Evolutionary conservation across 2,797 vertebrate genomes (phyloP).

Genomic region (Pelodytes ibericus): DNA sequence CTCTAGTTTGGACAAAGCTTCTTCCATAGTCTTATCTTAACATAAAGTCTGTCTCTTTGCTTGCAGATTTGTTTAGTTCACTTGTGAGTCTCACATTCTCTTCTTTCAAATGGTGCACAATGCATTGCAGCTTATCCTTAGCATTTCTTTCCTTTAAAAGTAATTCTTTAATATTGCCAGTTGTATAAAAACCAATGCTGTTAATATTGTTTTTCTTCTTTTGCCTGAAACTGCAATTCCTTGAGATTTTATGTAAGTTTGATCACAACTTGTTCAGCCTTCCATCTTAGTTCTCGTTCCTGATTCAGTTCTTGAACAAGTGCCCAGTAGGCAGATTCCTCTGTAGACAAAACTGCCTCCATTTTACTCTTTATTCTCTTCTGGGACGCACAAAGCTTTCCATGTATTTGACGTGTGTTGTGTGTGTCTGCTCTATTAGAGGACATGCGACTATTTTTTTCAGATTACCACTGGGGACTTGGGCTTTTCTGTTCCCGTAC

Average conservation of each 20-base stretch:
- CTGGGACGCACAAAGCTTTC: slow-evolving; percentile 59
- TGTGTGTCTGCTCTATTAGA: slow-evolving; percentile 52
- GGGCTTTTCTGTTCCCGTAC: slow-evolving; percentile 67
- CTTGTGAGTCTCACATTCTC: slow-evolving; percentile 76
- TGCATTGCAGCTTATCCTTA: slow-evolving; percentile 77
- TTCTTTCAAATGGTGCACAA: slow-evolving; percentile 79
- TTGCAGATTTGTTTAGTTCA: slow-evolving; percentile 78
- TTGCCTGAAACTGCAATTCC: slow-evolving; percentile 79
- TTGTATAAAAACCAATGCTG: slow-evolving; percentile 86
- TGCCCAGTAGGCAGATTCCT: slow-evolving; percentile 85
- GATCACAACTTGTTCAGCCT: slow-evolving; percentile 89
- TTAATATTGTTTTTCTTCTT: slow-evolving; percentile 87
- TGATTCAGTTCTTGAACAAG: slow-evolving; percentile 92
- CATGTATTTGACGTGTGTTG: slow-evolving; percentile 60
- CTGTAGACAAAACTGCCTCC: slow-evolving; percentile 61
- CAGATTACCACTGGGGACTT: slow-evolving; percentile 55
- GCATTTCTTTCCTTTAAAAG: slow-evolving; percentile 85
- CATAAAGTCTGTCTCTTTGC: slow-evolving; percentile 78
- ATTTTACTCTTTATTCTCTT: slow-evolving; percentile 66
- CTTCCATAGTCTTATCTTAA: slow-evolving; percentile 77
- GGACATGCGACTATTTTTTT: slow-evolving; percentile 58
- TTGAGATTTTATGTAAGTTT: slow-evolving; percentile 86
- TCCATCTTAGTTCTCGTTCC: slow-evolving; percentile 94
- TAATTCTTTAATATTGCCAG: slow-evolving; percentile 90
- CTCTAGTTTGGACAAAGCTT: slow-evolving; percentile 79